Percentiles rank a stretch among this genome's conserved stretches.
Evolutionary conservation across 2,113 vertebrate species (phyloP).

Genomic region (Proterorhinus semilunaris): DNA sequence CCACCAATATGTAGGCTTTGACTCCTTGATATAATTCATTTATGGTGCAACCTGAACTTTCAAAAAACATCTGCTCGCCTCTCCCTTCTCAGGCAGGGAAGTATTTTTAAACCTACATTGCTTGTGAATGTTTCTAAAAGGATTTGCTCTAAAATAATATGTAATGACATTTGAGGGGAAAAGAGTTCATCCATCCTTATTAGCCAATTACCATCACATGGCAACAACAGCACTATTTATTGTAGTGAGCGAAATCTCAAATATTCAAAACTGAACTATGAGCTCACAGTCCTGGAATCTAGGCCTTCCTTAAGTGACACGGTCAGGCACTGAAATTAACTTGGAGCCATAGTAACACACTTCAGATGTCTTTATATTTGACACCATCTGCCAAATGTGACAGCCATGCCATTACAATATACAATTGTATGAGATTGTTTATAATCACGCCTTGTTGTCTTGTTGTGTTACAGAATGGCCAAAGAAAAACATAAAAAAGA

Average conservation of each 20-base stretch:
- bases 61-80: constrained; percentile 69
- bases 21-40: constrained; percentile 47
- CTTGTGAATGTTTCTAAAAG: background rate
- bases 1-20: constrained; percentile 21
- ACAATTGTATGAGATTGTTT: background rate
- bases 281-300: constrained; percentile 68
- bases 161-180: background rate
- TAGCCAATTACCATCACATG: background rate
- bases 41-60: constrained; percentile 54
- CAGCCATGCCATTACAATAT: background rate
- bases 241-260: constrained; percentile 6
- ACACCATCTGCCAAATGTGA: background rate
- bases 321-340: background rate
- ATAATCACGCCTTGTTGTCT: background rate
- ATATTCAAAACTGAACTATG: constrained; percentile 57
- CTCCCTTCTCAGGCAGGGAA: constrained; percentile 49
- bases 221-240: constrained; percentile 10
- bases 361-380: background rate
- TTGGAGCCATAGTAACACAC: background rate
- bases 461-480: background rate
- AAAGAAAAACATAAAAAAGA: background rate
- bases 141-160: background rate
- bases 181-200: background rate
- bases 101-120: constrained; percentile 4
- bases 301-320: constrained; percentile 20